Evolutionary conservation across 1,140 invertebrate species (phyloP), one percentile per base, ranked within the genome.

Genomic region (Philaenus spumarius): DNA sequence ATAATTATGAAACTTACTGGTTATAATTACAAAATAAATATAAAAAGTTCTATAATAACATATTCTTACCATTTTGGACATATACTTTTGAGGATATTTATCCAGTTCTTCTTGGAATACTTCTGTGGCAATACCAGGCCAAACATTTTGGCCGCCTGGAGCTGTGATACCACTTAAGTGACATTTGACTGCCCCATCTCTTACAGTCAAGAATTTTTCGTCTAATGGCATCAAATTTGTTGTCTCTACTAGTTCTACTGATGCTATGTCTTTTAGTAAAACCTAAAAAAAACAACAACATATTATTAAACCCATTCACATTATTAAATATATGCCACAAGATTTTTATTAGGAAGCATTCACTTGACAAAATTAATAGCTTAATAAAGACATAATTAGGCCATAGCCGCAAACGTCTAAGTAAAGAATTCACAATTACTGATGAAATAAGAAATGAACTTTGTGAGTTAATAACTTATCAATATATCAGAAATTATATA

Each of bases 111-210:
- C 26, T 4, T 4, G 3, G 26, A 30, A 30, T 30, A 30, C 9
- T 30, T 78, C 69, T 40, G 74, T 78, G 0, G 80, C 77, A 0
- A 77, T 62, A 0, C 71, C 73, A 0, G 76, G 74, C 81, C 81
- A 83, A 1, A 67, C 66, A 0, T 69, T 61, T 12, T 62, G 65
- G 0, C 78, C 75, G 0, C 77, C 75, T 0, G 77, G 78, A 0
- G 80, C 76, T 11, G 68, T 63, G 14, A 84, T 77, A 9, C 80
- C 80, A 4, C 66, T 73, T 2, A 84, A 61, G 63, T 79, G 78
- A 51, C 81, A 77, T 63, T 75, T 78, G 19, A 81, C 73, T 1
- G 75, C 72, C 7, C 76, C 72, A 37, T 76, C 69, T 6, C 72
- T 72, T 1, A 75, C 59, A 0, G 66, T 50, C 0, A 64, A 48